Base-by-base conservation (phyloP, 2,888 invertebrate genomes). In the Caenorhabditis becei region DNA sequence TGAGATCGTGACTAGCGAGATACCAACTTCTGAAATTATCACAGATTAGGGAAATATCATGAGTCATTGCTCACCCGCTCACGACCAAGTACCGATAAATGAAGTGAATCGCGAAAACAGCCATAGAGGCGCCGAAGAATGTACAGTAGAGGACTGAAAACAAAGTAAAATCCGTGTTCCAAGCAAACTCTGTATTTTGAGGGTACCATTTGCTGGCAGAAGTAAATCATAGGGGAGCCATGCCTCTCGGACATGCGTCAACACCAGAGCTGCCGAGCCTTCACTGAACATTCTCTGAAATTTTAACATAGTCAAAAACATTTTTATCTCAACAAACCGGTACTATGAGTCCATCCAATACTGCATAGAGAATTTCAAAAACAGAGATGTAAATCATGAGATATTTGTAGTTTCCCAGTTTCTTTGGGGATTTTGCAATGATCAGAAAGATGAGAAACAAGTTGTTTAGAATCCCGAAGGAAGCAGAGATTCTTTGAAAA, bases 41-140 rank as follows among this genome's bases (percentile, higher is more conserved):
- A 7, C 0, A 16, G 8, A 7, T 24, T 41, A 11, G 32, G 44
- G 8, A 26, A 20, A 20, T 24, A 3, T 16, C 18, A 18, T 11
- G 10, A 37, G 5, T 26, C 1, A 24, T 24, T 2, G 4, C 7
- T 20, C 2, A 70, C 62, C 62, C 71, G 10, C 49, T 62, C 18
- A 71, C 54, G 5, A 65, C 61, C 23, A 66, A 18, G 35, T 65
- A 67, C 5, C 75, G 49, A 32, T 75, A 75, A 16, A 75, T 51
- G 16, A 75, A 75, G 35, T 75, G 75, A 28, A 75, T 23, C 1
- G 75, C 58, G 18, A 75, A 75, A 2, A 75, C 10, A 10, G 67
- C 75, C 59, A 75, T 66, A 0, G 75, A 75, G 7, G 49, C 26
- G 10, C 75, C 75, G 26, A 75, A 75, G 24, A 66, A 75, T 23